Base-by-base conservation (phyloP, 2,113 vertebrate species). In the Seriola dumerili region DNA sequence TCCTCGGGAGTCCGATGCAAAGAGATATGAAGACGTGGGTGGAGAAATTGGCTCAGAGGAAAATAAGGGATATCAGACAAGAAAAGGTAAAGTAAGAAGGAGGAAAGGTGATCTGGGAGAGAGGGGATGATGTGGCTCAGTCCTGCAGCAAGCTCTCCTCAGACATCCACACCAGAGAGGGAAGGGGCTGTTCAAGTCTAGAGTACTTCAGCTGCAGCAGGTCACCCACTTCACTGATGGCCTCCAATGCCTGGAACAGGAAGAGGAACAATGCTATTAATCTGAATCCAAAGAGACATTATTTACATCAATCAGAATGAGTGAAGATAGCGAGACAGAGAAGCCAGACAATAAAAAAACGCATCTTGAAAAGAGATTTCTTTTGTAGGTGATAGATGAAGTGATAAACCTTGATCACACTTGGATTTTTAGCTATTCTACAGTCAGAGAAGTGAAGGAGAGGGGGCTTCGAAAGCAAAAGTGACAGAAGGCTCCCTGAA, bases 131-230 rank as follows among this genome's bases (percentile, higher is more conserved):
- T 5, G 63, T 42, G 77, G 82, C 64, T 93, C 85, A 94, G 80
- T 97, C 97, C 92, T 97, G 97, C 4, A 97, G 96, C 0, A 96
- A 96, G n/a, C 96, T 97, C 91, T 98, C 97, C 0, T 98, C 97
- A 46, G 97, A 96, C 1, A 95, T 96, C 88, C 96, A 96, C 75
- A 96, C 96, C 76, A 97, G 90, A 3, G 97, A 94, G 42, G 96
- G 95, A 23, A 96, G 94, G 58, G 95, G 87, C 73, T 50, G 85
- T 40, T 86, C 77, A 0, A 67, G 96, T 76, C 97, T 96, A 32
- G 98, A 99, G 88, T 99, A 99, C 89, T 99, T 99, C 80, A 99
- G 85, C 74, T 98, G 97, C 77, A 99, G 94, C 25, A 99, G 95
- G 74, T 99, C 97, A 32, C 98, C 98, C 61, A 99, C 97, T 94